Base-by-base conservation (phyloP, 2,113 vertebrate genomes). In the Ariopsis seemanni region DNA sequence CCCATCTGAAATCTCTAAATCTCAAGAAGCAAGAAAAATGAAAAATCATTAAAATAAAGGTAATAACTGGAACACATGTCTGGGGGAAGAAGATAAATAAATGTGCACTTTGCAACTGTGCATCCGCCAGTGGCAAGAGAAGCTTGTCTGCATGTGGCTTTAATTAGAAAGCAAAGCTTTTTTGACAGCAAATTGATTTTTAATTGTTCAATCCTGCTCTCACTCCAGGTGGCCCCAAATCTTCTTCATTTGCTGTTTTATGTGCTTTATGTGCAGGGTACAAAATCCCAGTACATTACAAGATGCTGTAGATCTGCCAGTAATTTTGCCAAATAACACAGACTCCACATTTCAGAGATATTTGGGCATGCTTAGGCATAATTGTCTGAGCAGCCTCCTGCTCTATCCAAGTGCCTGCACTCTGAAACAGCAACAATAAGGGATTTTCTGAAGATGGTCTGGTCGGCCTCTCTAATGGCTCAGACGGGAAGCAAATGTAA, bases 401-500 rank as follows among this genome's bases (percentile, higher is more conserved):
- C 96, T 97, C 96, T 96, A 96, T 96, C 97, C 96, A 96, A 96
- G 95, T 95, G 94, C 95, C 94, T 93, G 92, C 95, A 96, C 94
- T 96, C 94, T 95, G 95, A 97, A 96, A 95, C 94, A 96, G 96
- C 94, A 92, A 94, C 95, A 95, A 96, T 95, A 95, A 96, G 96
- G 95, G 94, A 94, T 95, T 96, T 96, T 97, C 96, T 95, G 94
- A 96, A 97, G 96, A 96, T 96, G 95, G 96, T 96, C 96, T 96
- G 96, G 95, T 95, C 95, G 94, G 86, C 89, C 87, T 93, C 94
- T 90, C 96, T 98, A 97, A 99, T 97, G 96, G 96, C 95, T 94
- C 93, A 96, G 96, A 97, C 95, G 96, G 96, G 96, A 96, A 97
- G 97, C 96, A 97, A 98, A 97, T 97, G 96, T 95, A 96, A 96